Base-by-base conservation (phyloP, 2,888 invertebrate genomes). In the Lepidochitona cinerea region DNA sequence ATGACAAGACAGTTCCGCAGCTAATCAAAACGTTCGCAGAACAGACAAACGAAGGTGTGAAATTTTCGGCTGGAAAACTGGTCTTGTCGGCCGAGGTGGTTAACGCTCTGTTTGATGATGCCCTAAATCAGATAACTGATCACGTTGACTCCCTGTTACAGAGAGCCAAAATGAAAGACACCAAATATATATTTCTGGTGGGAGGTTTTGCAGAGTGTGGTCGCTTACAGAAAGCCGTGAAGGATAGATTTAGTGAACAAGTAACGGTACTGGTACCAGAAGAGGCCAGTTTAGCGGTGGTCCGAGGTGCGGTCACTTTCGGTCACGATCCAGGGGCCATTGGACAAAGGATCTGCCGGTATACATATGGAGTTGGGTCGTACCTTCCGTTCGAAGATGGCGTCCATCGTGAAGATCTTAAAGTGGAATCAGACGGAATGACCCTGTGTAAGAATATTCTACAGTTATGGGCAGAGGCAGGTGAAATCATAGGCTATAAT, bases 241-340 rank as follows among this genome's bases (percentile, higher is more conserved):
- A 85, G 65, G 79, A 80, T 6, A 78, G 82, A n/a, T 87, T 87
- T 70, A 80, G 85, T 9, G 83, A 85, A n/a, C 75, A 77, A 0
- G 81, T 86, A 18, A 85, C 83, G 64, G 84, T 87, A 35, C 78
- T 87, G 33, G 82, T 87, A 12, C 87, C 87, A 29, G 86, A 86
- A 72, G 87, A 87, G 77, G 86, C 87, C 6, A 87, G 86, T 79
- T 73, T 87, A 71, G 78, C 86, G 0, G 87, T 87, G 12, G 86
- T 87, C 32, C 81, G 85, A 23, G 87, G 87, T 5, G 87, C 87
- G n/a, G 87, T 87, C 54, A 85, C 85, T 1, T 87, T 87, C 72
- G 87, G 87, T 7, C 84, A 86, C 64, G 86, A 87, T 70, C 87
- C 87, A 12, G 85, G 86, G 70, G 83, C 85, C 26, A 87, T 87